phyloP scores from a whole-genome alignment of 2,113 vertebrate genomes.

The Siniperca chuatsi region DNA sequence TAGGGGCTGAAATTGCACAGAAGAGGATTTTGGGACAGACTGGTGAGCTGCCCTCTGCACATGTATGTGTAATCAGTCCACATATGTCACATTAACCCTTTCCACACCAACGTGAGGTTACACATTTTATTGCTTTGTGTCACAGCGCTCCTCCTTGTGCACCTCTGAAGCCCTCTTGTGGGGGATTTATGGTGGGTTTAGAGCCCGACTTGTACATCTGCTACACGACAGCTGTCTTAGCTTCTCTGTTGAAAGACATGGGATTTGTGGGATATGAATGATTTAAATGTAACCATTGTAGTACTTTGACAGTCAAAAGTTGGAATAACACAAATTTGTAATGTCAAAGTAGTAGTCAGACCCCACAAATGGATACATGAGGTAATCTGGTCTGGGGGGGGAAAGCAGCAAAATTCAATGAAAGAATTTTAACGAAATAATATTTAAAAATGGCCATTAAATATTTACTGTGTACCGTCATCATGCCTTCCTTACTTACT shows the following conservation, averaged over 20 bases:
- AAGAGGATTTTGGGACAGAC: conserved; percentile 51
- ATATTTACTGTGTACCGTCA: background rate
- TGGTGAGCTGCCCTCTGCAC: conserved; percentile 32
- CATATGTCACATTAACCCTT: conserved; percentile 67
- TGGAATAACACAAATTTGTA: background rate
- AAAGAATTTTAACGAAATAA: conserved; percentile 10
- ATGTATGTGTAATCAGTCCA: conserved; percentile 48
- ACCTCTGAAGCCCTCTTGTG: conserved; percentile 53
- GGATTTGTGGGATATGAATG: conserved; percentile 11
- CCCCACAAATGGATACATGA: background rate
- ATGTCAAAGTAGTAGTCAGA: background rate
- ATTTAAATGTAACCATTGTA: background rate
- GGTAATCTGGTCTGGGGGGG: background rate
- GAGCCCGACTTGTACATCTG: conserved; percentile 48
- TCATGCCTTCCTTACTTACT: background rate
- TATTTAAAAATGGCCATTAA: background rate
- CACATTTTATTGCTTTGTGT: conserved; percentile 47
- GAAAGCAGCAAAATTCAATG: background rate
- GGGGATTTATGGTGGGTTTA: conserved; percentile 51
- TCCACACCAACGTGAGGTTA: conserved; percentile 38
- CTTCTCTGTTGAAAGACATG: conserved; percentile 35
- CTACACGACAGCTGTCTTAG: conserved; percentile 47
- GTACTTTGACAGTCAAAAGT: background rate
- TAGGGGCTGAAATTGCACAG: conserved; percentile 53
- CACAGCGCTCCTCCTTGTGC: conserved; percentile 25